Conservation (phyloP, 2,888 invertebrate species). For the Teleiodes luculella region DNA sequence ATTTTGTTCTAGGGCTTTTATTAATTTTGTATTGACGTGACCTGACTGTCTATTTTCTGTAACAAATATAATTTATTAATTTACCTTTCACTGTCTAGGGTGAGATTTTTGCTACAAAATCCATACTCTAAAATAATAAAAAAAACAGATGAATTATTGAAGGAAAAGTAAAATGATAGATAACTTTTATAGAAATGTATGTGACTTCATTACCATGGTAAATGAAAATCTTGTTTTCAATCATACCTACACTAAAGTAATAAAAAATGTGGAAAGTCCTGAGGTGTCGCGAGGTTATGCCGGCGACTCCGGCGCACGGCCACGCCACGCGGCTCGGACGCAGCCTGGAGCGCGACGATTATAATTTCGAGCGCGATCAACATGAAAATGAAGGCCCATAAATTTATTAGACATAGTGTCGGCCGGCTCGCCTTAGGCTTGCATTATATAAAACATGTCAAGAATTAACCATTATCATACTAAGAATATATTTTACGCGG, state of each 20-base stretch:
- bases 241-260: too few species aligned
- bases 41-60: slow-evolving; percentile 13
- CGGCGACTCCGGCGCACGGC: slow-evolving; percentile 17
- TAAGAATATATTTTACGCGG: slow-evolving; percentile 59
- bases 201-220: too few species aligned
- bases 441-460: slow-evolving; percentile 77
- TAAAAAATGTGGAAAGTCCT: background rate
- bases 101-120: background rate
- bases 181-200: too few species aligned
- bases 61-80: slow-evolving; percentile 3
- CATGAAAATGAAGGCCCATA: slow-evolving; percentile 76
- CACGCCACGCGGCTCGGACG: slow-evolving; percentile 45
- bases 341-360: slow-evolving; percentile 70
- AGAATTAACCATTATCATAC: slow-evolving; percentile 75
- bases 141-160: too few species aligned
- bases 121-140: too few species aligned
- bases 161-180: too few species aligned
- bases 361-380: slow-evolving; percentile 77
- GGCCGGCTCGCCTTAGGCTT: slow-evolving; percentile 64
- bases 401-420: slow-evolving; percentile 79
- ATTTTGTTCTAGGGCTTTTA: slow-evolving; percentile 13
- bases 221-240: too few species aligned
- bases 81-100: background rate
- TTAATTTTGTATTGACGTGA: slow-evolving; percentile 8
- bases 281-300: background rate